Conservation (phyloP, 2,888 invertebrate species). For the Ophonus ardosiacus region DNA sequence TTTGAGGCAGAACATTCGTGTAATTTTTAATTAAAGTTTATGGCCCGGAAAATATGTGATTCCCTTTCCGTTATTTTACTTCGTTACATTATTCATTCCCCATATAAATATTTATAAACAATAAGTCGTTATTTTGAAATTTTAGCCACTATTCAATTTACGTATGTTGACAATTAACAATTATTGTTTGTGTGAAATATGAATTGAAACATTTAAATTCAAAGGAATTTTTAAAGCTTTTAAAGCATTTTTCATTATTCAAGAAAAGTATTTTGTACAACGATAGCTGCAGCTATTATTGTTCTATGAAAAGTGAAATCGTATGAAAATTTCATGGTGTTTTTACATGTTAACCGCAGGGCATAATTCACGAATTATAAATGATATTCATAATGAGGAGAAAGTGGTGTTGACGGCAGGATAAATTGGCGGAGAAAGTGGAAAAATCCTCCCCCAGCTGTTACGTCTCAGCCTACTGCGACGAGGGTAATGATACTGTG, state of each 20-base stretch:
- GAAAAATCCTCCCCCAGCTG: not conserved
- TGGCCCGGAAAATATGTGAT: constrained; percentile 13
- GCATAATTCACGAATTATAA: constrained; percentile 51
- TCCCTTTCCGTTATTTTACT: constrained; percentile 3
- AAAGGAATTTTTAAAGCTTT: too few relatives aligned
- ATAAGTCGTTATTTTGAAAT: not conserved
- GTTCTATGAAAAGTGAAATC: not conserved
- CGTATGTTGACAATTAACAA: not conserved
- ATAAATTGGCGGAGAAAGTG: constrained; percentile 16
- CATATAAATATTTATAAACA: constrained; percentile 11
- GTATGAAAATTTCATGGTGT: not conserved
- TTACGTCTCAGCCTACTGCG: not conserved
- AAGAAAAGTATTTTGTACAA: too few relatives aligned
- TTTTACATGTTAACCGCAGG: not conserved
- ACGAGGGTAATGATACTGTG: not conserved
- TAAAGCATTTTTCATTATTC: too few relatives aligned
- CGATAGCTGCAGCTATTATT: too few relatives aligned
- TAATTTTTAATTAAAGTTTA: constrained; percentile 12
- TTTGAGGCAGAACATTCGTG: not conserved
- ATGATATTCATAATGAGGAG: constrained; percentile 51
- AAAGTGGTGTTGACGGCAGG: constrained; percentile 33
- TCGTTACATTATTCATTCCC: not conserved
- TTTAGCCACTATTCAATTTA: not conserved
- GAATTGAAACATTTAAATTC: too few relatives aligned
- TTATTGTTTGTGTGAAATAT: not conserved